These are phyloP conservation scores for Albula glossodonta DNA, from an alignment of 2,113 vertebrate species.

Conservation along the genomic window DNA sequence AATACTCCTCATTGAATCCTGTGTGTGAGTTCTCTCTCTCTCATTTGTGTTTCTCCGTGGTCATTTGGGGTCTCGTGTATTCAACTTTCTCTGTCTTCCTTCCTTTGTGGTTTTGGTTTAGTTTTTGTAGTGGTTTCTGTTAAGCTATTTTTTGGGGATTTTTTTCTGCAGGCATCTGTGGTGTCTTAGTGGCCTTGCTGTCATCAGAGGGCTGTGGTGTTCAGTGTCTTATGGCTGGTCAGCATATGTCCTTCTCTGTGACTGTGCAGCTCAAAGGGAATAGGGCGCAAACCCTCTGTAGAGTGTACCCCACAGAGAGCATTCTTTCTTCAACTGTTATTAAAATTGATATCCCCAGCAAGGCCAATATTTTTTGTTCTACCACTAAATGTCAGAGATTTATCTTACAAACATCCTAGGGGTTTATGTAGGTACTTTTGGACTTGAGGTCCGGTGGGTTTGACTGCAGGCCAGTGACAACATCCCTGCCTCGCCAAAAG, in stretches of 20 bases:
- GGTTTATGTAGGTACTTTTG: conserved; percentile 78
- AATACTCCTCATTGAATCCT: too few relatives aligned
- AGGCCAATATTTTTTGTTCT: conserved; percentile 71
- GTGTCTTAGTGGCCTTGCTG: background rate
- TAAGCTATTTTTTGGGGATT: too few relatives aligned
- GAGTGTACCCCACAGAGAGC: conserved; percentile 68
- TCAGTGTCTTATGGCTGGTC: background rate
- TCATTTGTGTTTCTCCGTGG: too few relatives aligned
- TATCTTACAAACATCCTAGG: conserved; percentile 75
- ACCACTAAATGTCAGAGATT: conserved; percentile 74
- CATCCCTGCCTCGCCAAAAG: conserved; percentile 71
- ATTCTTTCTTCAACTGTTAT: conserved; percentile 67
- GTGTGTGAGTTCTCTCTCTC: too few relatives aligned
- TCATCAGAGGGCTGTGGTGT: background rate
- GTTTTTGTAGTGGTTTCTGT: too few relatives aligned
- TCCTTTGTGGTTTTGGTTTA: too few relatives aligned
- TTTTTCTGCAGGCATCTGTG: background rate
- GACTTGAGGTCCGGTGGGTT: conserved; percentile 71
- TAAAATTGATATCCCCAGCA: conserved; percentile 74
- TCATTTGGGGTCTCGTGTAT: too few relatives aligned
- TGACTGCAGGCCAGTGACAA: conserved; percentile 76
- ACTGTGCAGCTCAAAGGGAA: background rate
- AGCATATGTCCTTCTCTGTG: background rate
- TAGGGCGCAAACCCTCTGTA: conserved; percentile 28
- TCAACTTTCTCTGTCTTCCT: too few relatives aligned